These are phyloP conservation scores for Amblyjoppa fuscipennis DNA, from an alignment of 2,888 invertebrate species.

Conservation along the genomic window DNA sequence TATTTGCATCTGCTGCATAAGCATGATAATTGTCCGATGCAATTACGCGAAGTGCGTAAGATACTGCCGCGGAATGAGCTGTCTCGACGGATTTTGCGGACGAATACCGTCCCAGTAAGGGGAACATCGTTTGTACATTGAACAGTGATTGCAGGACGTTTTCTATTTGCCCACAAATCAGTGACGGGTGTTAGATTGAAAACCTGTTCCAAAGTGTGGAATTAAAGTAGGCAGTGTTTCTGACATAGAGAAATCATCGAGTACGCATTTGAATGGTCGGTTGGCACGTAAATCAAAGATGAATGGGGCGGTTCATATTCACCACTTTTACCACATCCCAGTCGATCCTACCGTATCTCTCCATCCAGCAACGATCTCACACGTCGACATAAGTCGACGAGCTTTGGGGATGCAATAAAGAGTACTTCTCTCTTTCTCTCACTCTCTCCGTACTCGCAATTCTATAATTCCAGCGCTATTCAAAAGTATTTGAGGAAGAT, in stretches of 20 bases:
- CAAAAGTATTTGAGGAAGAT: conserved; percentile 36
- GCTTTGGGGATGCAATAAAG: background rate
- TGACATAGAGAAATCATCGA: background rate
- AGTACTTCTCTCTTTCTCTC: background rate
- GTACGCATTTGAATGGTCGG: background rate
- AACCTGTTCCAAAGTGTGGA: background rate
- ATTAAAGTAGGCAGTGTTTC: background rate
- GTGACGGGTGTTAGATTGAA: no score
- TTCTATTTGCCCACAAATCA: background rate
- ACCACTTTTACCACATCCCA: background rate
- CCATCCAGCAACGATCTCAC: background rate
- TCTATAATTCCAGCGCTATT: conserved; percentile 2
- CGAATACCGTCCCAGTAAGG: background rate
- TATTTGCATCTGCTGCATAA: background rate
- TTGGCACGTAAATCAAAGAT: background rate
- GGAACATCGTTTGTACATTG: background rate
- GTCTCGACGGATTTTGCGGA: background rate
- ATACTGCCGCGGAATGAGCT: background rate
- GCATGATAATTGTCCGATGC: conserved; percentile 12
- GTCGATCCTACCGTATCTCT: background rate
- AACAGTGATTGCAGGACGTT: background rate
- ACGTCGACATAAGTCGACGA: background rate
- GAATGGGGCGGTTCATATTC: background rate
- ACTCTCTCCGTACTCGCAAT: background rate
- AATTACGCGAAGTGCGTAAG: background rate